A percentile compares a stretch with the other conserved stretches of the same genome.
These are phyloP conservation scores for Sacculina carcini DNA, from an alignment of 2,888 invertebrate genomes.

Conservation along the genomic window DNA sequence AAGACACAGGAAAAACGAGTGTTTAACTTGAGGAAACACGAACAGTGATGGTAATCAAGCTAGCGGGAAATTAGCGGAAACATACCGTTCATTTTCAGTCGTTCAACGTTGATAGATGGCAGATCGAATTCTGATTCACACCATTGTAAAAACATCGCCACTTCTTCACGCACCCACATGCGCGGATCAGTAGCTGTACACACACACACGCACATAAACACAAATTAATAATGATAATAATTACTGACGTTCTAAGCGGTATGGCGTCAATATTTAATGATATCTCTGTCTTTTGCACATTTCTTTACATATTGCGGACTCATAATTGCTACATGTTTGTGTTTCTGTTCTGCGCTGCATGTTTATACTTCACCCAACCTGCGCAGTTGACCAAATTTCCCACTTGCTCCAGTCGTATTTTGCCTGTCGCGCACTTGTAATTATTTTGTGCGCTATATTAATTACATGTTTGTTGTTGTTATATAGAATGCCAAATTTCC, in stretches of 20 bases:
- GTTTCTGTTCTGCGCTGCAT: no score
- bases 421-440: no score
- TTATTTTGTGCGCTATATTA: no score
- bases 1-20: background rate
- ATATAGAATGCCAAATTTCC: no score
- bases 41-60: background rate
- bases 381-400: no score
- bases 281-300: background rate
- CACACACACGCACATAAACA: background rate
- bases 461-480: no score
- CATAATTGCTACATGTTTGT: no score
- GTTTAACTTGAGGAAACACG: background rate
- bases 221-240: background rate
- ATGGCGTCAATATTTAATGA: background rate
- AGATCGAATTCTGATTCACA: constrained; percentile 75
- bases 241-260: background rate
- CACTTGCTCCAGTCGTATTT: no score
- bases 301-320: no score
- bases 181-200: constrained; percentile 51
- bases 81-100: constrained; percentile 83
- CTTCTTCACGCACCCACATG: constrained; percentile 71
- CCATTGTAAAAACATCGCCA: constrained; percentile 60
- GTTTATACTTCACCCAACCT: no score
- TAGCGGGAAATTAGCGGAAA: background rate
- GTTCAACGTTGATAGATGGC: constrained; percentile 68